These are phyloP conservation scores for Bergia sp. DNA, from an alignment of 92 coral and sea anemone species.

Conservation along the genomic window DNA sequence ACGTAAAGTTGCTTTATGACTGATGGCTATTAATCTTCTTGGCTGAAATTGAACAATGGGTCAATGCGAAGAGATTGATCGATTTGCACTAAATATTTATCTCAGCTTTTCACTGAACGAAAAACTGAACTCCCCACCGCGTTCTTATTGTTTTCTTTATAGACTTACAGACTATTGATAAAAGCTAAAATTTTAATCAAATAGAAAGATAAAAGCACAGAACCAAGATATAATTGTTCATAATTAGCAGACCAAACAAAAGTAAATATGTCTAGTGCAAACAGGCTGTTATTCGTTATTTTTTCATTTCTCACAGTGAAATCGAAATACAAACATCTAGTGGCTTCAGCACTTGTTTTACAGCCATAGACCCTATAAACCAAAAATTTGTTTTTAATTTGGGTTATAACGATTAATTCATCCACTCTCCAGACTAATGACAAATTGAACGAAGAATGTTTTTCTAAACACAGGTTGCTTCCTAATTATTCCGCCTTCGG, in stretches of 20 bases:
- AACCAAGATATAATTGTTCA: too few species aligned
- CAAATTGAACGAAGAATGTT: background rate
- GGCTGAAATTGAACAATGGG: background rate
- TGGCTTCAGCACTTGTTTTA: too few species aligned
- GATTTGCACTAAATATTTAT: too few species aligned
- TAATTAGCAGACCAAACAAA: background rate
- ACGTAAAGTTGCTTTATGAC: background rate
- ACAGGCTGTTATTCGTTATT: background rate
- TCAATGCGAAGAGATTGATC: too few species aligned
- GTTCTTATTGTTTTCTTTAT: background rate
- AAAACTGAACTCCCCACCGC: background rate
- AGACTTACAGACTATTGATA: background rate
- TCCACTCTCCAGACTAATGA: background rate
- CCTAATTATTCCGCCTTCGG: background rate
- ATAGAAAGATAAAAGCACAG: background rate
- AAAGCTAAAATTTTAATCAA: background rate
- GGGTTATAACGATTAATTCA: background rate
- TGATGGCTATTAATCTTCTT: background rate
- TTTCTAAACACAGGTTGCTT: background rate
- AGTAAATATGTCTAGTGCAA: background rate
- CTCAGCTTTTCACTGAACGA: too few species aligned
- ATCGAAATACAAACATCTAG: background rate
- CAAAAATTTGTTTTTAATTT: background rate
- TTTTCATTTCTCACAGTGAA: background rate
- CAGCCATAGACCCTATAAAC: background rate